phyloP scores from a whole-genome alignment of 1,140 invertebrate species.

The Drosophila ercepeae region DNA sequence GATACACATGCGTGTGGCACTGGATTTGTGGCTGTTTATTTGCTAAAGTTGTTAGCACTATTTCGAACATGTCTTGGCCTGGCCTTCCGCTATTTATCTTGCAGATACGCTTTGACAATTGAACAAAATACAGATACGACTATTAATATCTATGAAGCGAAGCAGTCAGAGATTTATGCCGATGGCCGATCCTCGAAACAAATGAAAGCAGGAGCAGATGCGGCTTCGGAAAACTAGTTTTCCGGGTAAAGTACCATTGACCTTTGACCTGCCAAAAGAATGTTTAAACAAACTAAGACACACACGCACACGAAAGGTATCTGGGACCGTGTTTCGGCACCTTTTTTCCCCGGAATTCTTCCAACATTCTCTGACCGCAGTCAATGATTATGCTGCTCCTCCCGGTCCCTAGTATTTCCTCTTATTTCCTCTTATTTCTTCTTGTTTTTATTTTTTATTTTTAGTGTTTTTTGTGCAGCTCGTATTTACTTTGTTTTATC shows the following conservation, averaged over 20 bases:
- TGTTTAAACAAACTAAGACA: conserved; percentile 3
- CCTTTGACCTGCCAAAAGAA: conserved; percentile 56
- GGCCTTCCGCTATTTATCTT: conserved; percentile 56
- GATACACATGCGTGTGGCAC: conserved; percentile 11
- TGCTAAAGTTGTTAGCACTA: conserved; percentile 38
- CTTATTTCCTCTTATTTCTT: background rate
- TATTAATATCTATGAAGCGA: background rate
- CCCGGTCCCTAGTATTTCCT: background rate
- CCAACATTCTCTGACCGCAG: conserved; percentile 44
- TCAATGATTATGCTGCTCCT: conserved; percentile 34
- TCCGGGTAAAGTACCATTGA: conserved; percentile 44
- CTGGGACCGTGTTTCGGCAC: conserved; percentile 26
- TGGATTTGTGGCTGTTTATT: conserved; percentile 41
- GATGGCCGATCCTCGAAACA: conserved; percentile 1
- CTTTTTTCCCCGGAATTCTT: conserved; percentile 42
- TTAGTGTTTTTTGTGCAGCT: no score
- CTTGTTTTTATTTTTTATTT: background rate
- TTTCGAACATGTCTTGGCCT: conserved; percentile 22
- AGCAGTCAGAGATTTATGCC: conserved; percentile 23
- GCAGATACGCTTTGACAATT: conserved; percentile 45
- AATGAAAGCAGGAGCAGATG: conserved; percentile 10
- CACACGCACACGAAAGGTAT: conserved; percentile 32
- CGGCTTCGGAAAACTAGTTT: conserved; percentile 8
- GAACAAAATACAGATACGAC: conserved; percentile 34
- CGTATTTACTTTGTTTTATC: conserved; percentile 42